Percentiles rank a stretch among this genome's conserved stretches.
Conservation (phyloP, 23 tunicate species). For the Trididemnum miniatum region DNA sequence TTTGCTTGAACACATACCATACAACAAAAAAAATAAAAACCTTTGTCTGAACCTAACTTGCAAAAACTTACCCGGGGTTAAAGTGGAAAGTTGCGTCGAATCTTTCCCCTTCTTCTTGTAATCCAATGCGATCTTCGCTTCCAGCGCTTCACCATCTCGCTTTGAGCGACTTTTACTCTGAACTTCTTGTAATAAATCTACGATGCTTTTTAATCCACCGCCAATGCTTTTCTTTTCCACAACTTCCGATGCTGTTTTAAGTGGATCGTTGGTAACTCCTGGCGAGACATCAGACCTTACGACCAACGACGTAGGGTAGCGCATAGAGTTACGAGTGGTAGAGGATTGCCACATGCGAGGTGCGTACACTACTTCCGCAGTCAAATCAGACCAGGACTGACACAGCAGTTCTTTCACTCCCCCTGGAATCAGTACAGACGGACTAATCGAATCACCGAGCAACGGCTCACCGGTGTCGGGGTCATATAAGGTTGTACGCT, state of each 20-base stretch:
- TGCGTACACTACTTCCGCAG: slow-evolving; percentile 53
- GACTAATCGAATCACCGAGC: slow-evolving; percentile 32
- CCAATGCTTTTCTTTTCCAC: background rate
- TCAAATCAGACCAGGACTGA: slow-evolving; percentile 76
- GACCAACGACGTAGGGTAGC: slow-evolving; percentile 43
- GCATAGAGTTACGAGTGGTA: slow-evolving; percentile 50
- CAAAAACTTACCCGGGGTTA: slow-evolving; percentile 22
- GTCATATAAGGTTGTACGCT: slow-evolving; percentile 53
- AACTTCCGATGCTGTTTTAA: background rate
- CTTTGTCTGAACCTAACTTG: too few species aligned
- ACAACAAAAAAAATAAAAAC: too few species aligned
- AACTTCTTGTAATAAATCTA: slow-evolving; percentile 66
- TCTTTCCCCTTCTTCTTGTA: slow-evolving; percentile 43
- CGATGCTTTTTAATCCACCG: slow-evolving; percentile 62
- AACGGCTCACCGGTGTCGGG: slow-evolving; percentile 51
- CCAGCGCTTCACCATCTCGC: slow-evolving; percentile 33
- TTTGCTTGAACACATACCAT: too few species aligned
- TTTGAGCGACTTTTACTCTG: slow-evolving; percentile 30
- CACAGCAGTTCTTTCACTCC: slow-evolving; percentile 55
- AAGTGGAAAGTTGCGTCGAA: background rate
- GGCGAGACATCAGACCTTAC: slow-evolving; percentile 34
- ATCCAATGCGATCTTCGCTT: background rate
- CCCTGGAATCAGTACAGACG: slow-evolving; percentile 53
- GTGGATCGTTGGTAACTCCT: slow-evolving; percentile 5
- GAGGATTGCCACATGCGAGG: slow-evolving; percentile 84